Evolutionary conservation across 1,140 invertebrate species (phyloP).

Genomic region (Drosophila orosa): DNA sequence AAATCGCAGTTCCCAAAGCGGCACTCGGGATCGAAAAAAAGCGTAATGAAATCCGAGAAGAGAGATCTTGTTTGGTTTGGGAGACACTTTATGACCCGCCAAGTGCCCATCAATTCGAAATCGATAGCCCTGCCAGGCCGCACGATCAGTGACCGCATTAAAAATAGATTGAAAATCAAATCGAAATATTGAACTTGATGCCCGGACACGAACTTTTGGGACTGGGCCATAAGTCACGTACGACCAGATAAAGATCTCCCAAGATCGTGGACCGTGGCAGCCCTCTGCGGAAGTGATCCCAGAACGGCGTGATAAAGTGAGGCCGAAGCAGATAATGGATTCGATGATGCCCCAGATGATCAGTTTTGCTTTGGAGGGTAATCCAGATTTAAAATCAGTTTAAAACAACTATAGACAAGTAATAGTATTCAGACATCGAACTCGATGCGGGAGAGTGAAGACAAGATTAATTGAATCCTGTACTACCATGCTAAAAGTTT

Average conservation of each 20-base stretch:
- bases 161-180: slow-evolving; percentile 59
- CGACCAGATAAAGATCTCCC: slow-evolving; percentile 35
- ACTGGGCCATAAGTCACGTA: slow-evolving; percentile 58
- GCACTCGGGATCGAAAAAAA: slow-evolving; percentile 20
- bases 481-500: not conserved
- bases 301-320: slow-evolving; percentile 30
- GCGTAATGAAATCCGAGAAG: slow-evolving; percentile 16
- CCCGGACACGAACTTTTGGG: slow-evolving; percentile 35
- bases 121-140: slow-evolving; percentile 64
- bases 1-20: slow-evolving; percentile 26
- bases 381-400: not conserved
- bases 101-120: slow-evolving; percentile 69
- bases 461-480: not conserved
- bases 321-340: slow-evolving; percentile 21
- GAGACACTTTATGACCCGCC: slow-evolving; percentile 63
- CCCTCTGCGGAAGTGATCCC: slow-evolving; percentile 9
- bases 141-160: slow-evolving; percentile 48
- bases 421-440: too few relatives aligned
- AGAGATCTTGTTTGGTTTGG: slow-evolving; percentile 33
- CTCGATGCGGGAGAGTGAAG: too few relatives aligned
- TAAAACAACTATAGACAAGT: not conserved
- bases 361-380: not conserved
- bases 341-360: slow-evolving; percentile 16
- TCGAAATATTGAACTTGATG: slow-evolving; percentile 47
- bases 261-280: slow-evolving; percentile 18